Percentiles rank a stretch among this genome's conserved stretches.
These are phyloP conservation scores for Aotus griseimembra DNA, from an alignment of 2,797 vertebrate genomes.

Conservation along the genomic window DNA sequence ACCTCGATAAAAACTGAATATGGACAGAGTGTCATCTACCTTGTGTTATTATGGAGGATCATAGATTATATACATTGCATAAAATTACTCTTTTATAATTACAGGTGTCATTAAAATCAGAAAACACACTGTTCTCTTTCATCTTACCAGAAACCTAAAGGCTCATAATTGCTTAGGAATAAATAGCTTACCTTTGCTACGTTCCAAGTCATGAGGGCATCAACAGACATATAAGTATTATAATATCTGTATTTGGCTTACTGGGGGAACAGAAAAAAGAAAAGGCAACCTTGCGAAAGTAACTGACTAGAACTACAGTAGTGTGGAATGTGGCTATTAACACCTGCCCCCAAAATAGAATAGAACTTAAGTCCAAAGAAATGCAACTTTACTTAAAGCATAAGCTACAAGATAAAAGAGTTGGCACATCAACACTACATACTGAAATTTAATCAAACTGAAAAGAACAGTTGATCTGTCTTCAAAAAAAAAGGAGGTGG, in stretches of 20 bases:
- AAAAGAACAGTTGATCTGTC: constrained; percentile 78
- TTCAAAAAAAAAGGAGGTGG: constrained; percentile 73
- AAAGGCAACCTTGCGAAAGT: background rate
- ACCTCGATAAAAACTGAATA: background rate
- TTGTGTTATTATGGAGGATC: background rate
- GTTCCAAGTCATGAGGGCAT: background rate
- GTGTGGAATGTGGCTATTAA: background rate
- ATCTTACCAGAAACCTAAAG: background rate
- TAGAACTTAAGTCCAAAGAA: background rate
- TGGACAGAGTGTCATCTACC: background rate
- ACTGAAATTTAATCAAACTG: constrained; percentile 69
- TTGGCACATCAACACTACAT: constrained; percentile 8
- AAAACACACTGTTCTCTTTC: background rate
- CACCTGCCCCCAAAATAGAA: background rate
- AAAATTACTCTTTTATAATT: background rate
- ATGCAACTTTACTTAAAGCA: constrained; percentile 47
- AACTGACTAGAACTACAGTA: background rate
- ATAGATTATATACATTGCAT: background rate
- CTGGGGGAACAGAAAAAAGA: background rate
- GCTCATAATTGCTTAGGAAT: background rate
- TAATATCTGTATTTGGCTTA: background rate
- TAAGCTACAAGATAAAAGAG: constrained; percentile 35
- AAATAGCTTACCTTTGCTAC: background rate
- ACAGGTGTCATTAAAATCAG: background rate
- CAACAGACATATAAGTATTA: background rate